These are phyloP conservation scores for Aspidoscelis tigris DNA, from an alignment of 2,113 vertebrate genomes.

Conservation along the genomic window DNA sequence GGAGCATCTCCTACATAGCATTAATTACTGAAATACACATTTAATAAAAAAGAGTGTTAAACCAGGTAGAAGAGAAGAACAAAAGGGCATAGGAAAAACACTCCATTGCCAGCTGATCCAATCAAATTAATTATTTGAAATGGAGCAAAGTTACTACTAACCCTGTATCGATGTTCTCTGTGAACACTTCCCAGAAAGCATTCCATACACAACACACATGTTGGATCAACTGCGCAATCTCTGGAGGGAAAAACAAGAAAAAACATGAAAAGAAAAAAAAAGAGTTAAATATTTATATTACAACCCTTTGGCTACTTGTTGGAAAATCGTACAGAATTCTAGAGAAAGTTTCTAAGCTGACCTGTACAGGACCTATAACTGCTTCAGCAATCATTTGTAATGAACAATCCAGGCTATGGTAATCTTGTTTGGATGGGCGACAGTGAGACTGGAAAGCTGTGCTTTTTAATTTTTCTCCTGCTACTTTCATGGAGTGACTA, in stretches of 20 bases:
- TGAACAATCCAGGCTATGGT: not conserved
- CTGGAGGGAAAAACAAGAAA: slow-evolving; percentile 66
- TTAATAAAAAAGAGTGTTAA: not conserved
- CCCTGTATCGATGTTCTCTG: slow-evolving; percentile 95
- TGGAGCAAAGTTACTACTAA: slow-evolving; percentile 72
- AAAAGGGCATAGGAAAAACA: not conserved
- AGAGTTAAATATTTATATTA: too few relatives aligned
- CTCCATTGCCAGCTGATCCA: not conserved
- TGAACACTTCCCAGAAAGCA: slow-evolving; percentile 96
- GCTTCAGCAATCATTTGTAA: not conserved
- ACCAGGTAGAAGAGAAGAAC: too few relatives aligned
- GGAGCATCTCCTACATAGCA: not conserved
- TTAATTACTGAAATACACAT: not conserved
- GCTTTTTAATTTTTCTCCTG: too few relatives aligned
- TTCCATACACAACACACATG: slow-evolving; percentile 98
- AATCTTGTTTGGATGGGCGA: too few relatives aligned
- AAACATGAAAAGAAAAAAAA: slow-evolving; percentile 47
- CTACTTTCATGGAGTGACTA: too few relatives aligned
- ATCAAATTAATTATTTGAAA: not conserved
- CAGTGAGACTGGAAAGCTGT: too few relatives aligned
- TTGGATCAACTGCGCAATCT: slow-evolving; percentile 96
- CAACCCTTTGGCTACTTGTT: not conserved
- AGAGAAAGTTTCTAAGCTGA: not conserved
- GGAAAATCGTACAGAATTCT: not conserved
- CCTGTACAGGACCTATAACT: not conserved